Base-by-base conservation (phyloP, 2,113 vertebrate genomes). In the Anseranas semipalmata region DNA sequence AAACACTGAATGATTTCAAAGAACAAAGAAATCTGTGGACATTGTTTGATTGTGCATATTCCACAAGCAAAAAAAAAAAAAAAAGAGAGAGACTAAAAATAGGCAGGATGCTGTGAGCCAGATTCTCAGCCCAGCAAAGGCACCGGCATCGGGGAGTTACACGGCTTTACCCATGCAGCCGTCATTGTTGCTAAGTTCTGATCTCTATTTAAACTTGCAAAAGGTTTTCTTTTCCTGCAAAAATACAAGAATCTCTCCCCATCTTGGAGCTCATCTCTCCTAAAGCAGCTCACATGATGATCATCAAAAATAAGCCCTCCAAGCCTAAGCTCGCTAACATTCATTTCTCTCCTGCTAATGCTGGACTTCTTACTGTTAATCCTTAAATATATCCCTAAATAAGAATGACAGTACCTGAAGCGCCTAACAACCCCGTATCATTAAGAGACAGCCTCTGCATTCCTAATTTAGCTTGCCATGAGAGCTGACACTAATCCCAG, bases 311-410 rank as follows among this genome's bases (percentile, higher is more conserved):
- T 97, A 97, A 97, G 85, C 92, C 89, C 91, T 95, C 87, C 89
- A 95, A 94, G 86, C 95, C 95, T 97, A 96, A 97, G 92, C 95
- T 96, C 89, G 4, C 94, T 96, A 93, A 95, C 91, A 87, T 95
- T 95, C 94, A 95, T 96, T 97, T 93, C 94, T 86, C 82, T 85
- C 73, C 85, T 68, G 89, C 82, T 96, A 97, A 96, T 95, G 85
- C 95, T 62, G 95, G 95, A 95, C 96, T 96, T 95, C 93, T 94
- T 96, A 93, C 95, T 95, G 84, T 90, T 97, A 97, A 97, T 96
- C 95, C 93, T 75, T 95, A 97, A 96, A 92, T 94, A 95, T 95
- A 95, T 93, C 91, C 95, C 96, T 95, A 95, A 97, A 97, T 76
- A 95, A 96, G 90, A 94, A 96, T 95, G 97, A 95, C 95, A 96